A percentile compares a stretch with the other conserved stretches of the same genome.
These are phyloP conservation scores for Myotis pilosus DNA, from an alignment of 2,797 vertebrate species.

Conservation along the genomic window DNA sequence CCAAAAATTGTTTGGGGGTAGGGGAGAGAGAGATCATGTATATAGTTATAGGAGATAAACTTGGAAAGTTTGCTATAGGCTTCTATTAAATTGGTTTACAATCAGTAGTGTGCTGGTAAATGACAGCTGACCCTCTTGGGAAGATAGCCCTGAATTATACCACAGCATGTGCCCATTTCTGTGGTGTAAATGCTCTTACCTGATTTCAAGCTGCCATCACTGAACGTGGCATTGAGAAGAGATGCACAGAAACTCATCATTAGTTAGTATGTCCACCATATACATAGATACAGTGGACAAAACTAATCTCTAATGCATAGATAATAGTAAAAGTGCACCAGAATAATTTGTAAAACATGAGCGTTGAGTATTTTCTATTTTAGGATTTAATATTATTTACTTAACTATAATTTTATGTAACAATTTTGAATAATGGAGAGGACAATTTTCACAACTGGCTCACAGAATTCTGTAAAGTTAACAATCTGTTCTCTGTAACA, in stretches of 20 bases:
- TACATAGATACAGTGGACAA: neutral
- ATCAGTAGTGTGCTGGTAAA: neutral
- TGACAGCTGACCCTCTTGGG: neutral
- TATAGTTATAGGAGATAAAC: neutral
- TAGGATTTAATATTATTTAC: neutral
- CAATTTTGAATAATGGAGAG: neutral
- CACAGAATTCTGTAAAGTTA: neutral
- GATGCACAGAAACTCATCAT: neutral
- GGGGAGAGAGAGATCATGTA: neutral
- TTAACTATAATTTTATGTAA: neutral
- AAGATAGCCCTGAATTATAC: neutral
- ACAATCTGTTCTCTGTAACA: neutral
- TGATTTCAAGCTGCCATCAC: neutral
- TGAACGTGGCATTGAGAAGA: neutral
- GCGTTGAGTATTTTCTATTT: neutral
- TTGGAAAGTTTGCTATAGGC: neutral
- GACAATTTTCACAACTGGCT: neutral
- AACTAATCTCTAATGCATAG: neutral
- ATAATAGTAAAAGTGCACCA: neutral
- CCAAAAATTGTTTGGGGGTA: neutral
- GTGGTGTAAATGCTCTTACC: neutral
- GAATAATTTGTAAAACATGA: neutral
- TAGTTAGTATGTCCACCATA: neutral
- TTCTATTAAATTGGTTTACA: neutral
- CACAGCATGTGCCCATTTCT: neutral